Base-by-base conservation (phyloP, 2,888 invertebrate species). In the Rhodophaea formosa region DNA sequence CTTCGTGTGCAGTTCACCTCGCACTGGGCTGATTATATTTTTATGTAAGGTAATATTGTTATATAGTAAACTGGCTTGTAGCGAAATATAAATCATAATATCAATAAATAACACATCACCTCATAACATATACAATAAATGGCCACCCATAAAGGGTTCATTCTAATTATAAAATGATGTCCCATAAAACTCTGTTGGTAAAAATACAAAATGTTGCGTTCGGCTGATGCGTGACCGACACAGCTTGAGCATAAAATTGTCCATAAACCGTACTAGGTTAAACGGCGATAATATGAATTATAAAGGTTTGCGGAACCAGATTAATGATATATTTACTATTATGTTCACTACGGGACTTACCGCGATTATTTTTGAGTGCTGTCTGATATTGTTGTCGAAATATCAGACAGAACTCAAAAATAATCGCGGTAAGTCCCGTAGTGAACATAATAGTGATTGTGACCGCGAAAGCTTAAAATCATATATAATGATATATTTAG, bases 81-180 rank as follows among this genome's bases (percentile, higher is more conserved):
- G 29, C 47, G 10, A 49, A 49, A 8, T 32, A 17, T 23, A 45
- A 47, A 49, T 8, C 14, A 46, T n/a, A 12, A 8, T n/a, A n/a
- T 8, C 47, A 8, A 30, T 16, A 10, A 29, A 29, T 47, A 14
- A 49, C 30, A 49, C 29, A 29, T 30, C 29, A 1, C 7, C 1
- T 32, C 32, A 49, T 49, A 8, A 49, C 30, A 30, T 30, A 49
- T 49, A 49, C n/a, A 30, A 49, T 30, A 14, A 30, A 49, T 30
- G 30, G 30, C 47, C 47, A 32, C 47, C 47, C 14, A 14, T 49
- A 49, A 49, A 7, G 47, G 15, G 47, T 49, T 49, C n/a, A 30
- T 32, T 49, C 30, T 49, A 49, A 49, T 49, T 49, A 30, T 30
- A n/a, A n/a, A 49, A 49, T 49, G 30, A 49, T 49, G 47, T 49